Evolutionary conservation across 2,113 vertebrate genomes (phyloP).

Genomic region (Peromyscus maniculatus): DNA sequence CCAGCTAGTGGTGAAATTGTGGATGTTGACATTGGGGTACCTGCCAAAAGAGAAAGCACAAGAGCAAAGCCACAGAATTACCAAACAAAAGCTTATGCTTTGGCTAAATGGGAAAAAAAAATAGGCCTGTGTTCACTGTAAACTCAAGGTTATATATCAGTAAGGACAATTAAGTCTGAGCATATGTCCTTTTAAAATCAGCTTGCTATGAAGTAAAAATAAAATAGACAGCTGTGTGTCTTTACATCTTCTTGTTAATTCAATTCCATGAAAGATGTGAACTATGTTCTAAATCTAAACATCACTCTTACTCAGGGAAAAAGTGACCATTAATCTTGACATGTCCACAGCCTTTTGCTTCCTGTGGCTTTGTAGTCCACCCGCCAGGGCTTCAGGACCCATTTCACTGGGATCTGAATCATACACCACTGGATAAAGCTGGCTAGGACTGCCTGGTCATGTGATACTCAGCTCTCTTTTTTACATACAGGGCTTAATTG

Average conservation of each 20-base stretch:
- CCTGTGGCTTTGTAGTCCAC: not conserved
- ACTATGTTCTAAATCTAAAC: not conserved
- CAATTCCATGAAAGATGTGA: not conserved
- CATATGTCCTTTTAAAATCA: not conserved
- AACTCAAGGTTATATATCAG: not conserved
- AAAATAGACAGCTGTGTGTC: not conserved
- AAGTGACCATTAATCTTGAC: not conserved
- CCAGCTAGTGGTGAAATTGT: slow-evolving; percentile 99
- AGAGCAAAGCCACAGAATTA: slow-evolving; percentile 68
- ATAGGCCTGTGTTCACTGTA: not conserved
- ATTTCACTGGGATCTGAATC: not conserved
- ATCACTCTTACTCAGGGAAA: slow-evolving; percentile 15
- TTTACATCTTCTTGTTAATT: not conserved
- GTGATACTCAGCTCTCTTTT: not conserved
- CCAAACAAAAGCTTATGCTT: slow-evolving; percentile 26
- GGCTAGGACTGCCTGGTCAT: not conserved
- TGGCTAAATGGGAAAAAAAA: not conserved
- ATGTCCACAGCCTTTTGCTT: not conserved
- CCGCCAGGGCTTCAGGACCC: not conserved
- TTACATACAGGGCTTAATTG: not conserved
- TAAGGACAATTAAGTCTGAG: not conserved
- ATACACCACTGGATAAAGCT: not conserved
- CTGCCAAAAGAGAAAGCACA: slow-evolving; percentile 84
- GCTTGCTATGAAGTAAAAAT: slow-evolving; percentile 2
- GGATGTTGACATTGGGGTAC: slow-evolving; percentile 98